Evolutionary conservation across 2,797 vertebrate genomes (phyloP).

Genomic region (Eulemur rubriventer): DNA sequence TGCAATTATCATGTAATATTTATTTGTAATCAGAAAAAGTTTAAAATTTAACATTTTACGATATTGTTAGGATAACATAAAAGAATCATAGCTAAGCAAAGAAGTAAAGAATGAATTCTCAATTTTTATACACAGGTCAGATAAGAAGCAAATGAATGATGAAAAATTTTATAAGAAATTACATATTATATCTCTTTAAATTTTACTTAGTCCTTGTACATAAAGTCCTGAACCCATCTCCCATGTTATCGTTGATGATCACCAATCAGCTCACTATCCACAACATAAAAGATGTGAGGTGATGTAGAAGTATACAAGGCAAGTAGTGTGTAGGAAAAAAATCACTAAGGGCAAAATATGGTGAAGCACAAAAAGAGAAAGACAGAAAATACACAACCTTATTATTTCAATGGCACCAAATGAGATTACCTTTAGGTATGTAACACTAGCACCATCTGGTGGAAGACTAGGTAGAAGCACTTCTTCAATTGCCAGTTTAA

Average conservation of each 20-base stretch:
- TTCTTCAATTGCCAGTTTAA: not conserved
- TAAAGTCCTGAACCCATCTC: not conserved
- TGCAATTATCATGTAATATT: not conserved
- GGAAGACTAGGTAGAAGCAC: constrained; percentile 64
- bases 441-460: constrained; percentile 86
- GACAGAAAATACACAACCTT: not conserved
- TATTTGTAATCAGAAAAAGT: constrained; percentile 31
- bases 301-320: not conserved
- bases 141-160: constrained; percentile 34
- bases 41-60: constrained; percentile 33
- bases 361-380: not conserved
- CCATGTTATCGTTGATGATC: not conserved
- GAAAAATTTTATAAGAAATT: not conserved
- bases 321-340: not conserved
- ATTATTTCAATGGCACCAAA: not conserved
- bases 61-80: not conserved
- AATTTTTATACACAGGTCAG: not conserved
- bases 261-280: not conserved
- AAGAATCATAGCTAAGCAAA: not conserved
- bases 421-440: constrained; percentile 34
- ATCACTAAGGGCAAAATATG: not conserved
- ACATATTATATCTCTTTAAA: not conserved
- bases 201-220: not conserved
- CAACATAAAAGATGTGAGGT: not conserved
- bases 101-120: constrained; percentile 29